Conservation (phyloP, 2,888 invertebrate genomes). For the Cenopis cana region DNA sequence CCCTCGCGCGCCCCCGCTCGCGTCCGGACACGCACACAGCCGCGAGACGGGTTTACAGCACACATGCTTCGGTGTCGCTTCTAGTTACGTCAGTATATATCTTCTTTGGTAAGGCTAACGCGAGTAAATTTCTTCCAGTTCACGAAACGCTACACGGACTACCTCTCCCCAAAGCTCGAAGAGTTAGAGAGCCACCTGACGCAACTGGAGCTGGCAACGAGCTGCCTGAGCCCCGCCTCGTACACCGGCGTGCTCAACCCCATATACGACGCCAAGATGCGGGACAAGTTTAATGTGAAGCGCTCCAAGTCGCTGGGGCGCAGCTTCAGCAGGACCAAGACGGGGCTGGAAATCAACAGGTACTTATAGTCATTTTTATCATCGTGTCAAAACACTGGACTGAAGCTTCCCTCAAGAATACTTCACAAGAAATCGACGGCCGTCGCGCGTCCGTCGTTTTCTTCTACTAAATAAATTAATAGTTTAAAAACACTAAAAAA, state of each 20-base stretch:
- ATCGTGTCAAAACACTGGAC: neutral
- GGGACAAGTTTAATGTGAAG: constrained; percentile 73
- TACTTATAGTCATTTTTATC: constrained; percentile 51
- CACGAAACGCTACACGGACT: constrained; percentile 62
- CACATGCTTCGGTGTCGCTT: too few relatives aligned
- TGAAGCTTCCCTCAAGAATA: neutral
- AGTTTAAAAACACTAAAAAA: too few relatives aligned
- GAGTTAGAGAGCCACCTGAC: constrained; percentile 55
- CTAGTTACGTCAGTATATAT: too few relatives aligned
- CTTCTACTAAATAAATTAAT: too few relatives aligned
- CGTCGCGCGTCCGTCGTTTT: too few relatives aligned
- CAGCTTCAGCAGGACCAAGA: constrained; percentile 65
- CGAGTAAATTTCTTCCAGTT: constrained; percentile 53
- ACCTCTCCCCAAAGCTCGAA: constrained; percentile 62
- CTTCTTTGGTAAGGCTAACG: too few relatives aligned
- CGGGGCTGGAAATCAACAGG: constrained; percentile 67
- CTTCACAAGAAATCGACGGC: too few relatives aligned
- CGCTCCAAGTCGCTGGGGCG: constrained; percentile 74
- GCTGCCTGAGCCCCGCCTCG: constrained; percentile 47
- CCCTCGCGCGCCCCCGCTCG: too few relatives aligned
- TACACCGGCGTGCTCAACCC: constrained; percentile 79
- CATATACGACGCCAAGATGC: constrained; percentile 73
- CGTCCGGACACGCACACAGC: too few relatives aligned
- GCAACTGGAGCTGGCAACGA: constrained; percentile 51
- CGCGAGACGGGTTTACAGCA: too few relatives aligned